Evolutionary conservation across 2,797 vertebrate species (phyloP), one percentile per base, ranked within the genome.

Genomic region (Agapornis canus): DNA sequence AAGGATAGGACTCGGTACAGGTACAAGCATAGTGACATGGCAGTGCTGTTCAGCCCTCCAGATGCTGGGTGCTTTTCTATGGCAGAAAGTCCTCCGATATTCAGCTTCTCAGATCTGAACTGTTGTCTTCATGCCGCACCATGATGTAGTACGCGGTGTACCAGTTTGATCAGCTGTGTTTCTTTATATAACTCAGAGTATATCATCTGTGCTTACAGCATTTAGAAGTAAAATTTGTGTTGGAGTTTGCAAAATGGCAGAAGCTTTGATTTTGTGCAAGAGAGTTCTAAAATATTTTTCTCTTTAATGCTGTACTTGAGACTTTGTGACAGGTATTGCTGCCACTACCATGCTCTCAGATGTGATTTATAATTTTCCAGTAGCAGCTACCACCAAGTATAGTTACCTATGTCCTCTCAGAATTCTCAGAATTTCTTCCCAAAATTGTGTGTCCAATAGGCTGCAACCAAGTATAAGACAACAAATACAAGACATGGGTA

Each of bases 401-500:
- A 56, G 22, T 70, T 86, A 56, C 29, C 29, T n/a, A 17, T 56
- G 47, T 40, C 23, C 25, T 48, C n/a, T 73, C 59, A 63, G 56
- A 94, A 84, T 84, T 48, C n/a, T 73, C 59, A 63, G 56, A 94
- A 84, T 84, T 90, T 70, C 9, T 25, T 86, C 27, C 20, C 15
- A 54, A 47, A 92, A 93, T 51, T 56, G 29, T 72, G 4, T 45
- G 9, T 60, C 45, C 29, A 39, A 4, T 49, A 90, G 35, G 27
- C 66, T 81, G 32, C 61, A 65, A 60, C 29, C n/a, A 88, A 77
- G 48, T 86, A 75, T 87, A 54, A 93, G 45, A 47, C 22, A 65
- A 26, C 42, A 76, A 65, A 21, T 81, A 56, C 11, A n/a, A 96
- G 27, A 48, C 43, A 26, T 13, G 47, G 63, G 59, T 89, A 69